phyloP scores from a whole-genome alignment of 1,140 invertebrate genomes.

The Atta texana region DNA sequence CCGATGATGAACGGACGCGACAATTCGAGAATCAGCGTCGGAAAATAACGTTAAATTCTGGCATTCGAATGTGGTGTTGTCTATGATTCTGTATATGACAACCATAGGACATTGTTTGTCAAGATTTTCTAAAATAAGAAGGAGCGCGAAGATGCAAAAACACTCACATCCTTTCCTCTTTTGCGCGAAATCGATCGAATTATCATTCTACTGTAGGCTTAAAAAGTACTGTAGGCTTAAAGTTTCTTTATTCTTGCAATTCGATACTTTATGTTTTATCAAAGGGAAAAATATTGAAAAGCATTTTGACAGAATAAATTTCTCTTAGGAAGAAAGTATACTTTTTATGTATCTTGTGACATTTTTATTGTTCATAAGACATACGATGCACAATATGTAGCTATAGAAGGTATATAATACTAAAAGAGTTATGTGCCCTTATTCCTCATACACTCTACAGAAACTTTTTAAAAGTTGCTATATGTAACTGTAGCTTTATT shows the following conservation, averaged over 20 bases:
- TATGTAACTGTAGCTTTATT: constrained; percentile 16
- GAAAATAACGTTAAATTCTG: constrained; percentile 52
- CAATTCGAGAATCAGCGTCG: constrained; percentile 18
- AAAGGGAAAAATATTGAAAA: constrained; percentile 1
- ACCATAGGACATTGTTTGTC: not conserved
- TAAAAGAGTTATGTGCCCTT: constrained; percentile 23
- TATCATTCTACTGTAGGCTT: not conserved
- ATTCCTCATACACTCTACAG: not conserved
- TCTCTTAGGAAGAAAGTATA: not conserved
- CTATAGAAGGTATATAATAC: not conserved
- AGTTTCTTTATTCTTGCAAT: not conserved
- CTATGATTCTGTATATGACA: constrained; percentile 3
- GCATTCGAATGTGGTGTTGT: not conserved
- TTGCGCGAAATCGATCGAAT: not conserved
- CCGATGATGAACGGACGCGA: constrained; percentile 2
- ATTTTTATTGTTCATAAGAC: constrained; percentile 26
- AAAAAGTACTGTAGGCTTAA: not conserved
- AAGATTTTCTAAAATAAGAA: not conserved
- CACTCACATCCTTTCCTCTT: no score
- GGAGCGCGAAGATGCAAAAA: not conserved
- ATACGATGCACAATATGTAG: not conserved
- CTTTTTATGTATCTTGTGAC: not conserved
- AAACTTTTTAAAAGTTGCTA: constrained; percentile 23
- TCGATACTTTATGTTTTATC: not conserved
- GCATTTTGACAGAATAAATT: constrained; percentile 22